These are phyloP conservation scores for Coenonympha arcania DNA, from an alignment of 2,888 invertebrate genomes.

Conservation along the genomic window DNA sequence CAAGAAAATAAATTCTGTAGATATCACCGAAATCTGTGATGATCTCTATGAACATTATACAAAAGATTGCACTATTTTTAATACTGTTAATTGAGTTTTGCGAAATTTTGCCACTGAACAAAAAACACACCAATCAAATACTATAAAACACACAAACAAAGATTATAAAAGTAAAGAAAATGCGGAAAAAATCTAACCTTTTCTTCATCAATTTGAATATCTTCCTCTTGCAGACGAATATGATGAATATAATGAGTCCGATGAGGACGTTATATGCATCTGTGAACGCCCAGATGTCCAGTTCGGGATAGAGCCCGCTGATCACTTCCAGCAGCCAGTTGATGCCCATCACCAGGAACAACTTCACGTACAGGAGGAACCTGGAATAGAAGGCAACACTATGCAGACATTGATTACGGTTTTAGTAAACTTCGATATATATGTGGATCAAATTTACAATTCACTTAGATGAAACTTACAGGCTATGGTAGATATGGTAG, in stretches of 20 bases:
- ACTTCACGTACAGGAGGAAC: constrained; percentile 78
- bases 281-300: constrained; percentile 73
- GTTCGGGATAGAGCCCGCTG: constrained; percentile 72
- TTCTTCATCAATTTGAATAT: constrained; percentile 76
- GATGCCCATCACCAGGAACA: constrained; percentile 82
- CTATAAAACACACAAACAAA: too few species aligned
- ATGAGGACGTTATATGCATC: constrained; percentile 80
- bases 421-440: neutral
- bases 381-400: constrained; percentile 53
- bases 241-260: constrained; percentile 80
- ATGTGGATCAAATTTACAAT: neutral
- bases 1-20: too few species aligned
- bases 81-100: too few species aligned
- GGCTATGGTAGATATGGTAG: too few species aligned
- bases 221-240: constrained; percentile 82
- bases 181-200: constrained; percentile 51
- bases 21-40: too few species aligned
- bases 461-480: too few species aligned
- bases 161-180: neutral
- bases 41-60: too few species aligned
- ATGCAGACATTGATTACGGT: constrained; percentile 15
- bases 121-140: too few species aligned
- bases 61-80: too few species aligned
- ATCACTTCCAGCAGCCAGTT: constrained; percentile 83
- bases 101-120: too few species aligned